Conservation (phyloP, 2,797 vertebrate genomes). For the Acropternis orthonyx region DNA sequence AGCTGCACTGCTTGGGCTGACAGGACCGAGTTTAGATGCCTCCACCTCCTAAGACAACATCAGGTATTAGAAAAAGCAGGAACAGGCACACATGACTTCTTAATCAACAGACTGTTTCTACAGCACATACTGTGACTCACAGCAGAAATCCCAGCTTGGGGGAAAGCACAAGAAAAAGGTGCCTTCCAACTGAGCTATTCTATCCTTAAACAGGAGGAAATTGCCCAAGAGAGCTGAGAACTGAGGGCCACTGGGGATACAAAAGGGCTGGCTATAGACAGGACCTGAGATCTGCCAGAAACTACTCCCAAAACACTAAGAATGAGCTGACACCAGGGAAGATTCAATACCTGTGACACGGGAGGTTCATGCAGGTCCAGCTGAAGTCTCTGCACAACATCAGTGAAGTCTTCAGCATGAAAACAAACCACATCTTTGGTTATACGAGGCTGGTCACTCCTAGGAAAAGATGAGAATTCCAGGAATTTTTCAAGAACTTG, state of each 20-base stretch:
- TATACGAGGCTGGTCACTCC: constrained; percentile 90
- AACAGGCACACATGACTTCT: background rate
- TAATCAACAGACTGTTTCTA: background rate
- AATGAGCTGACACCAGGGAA: background rate
- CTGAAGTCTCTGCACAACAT: constrained; percentile 96
- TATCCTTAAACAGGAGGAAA: background rate
- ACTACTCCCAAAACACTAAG: background rate
- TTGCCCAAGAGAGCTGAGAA: background rate
- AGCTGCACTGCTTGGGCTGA: background rate
- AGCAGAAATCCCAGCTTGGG: background rate
- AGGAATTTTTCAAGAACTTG: background rate
- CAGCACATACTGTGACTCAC: background rate
- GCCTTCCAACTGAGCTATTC: background rate
- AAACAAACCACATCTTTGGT: constrained; percentile 99
- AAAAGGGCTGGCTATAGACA: background rate
- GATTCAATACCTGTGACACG: constrained; percentile 89
- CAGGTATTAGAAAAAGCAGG: background rate
- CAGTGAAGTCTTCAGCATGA: constrained; percentile 94
- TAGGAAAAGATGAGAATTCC: constrained; percentile 58
- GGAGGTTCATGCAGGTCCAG: constrained; percentile 96
- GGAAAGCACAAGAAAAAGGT: background rate
- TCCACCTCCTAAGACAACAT: background rate
- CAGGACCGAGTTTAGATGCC: background rate
- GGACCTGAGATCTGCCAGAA: background rate
- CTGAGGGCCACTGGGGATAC: background rate